Conservation (phyloP, 1,140 invertebrate species). For the Mesaphorura yosii region DNA sequence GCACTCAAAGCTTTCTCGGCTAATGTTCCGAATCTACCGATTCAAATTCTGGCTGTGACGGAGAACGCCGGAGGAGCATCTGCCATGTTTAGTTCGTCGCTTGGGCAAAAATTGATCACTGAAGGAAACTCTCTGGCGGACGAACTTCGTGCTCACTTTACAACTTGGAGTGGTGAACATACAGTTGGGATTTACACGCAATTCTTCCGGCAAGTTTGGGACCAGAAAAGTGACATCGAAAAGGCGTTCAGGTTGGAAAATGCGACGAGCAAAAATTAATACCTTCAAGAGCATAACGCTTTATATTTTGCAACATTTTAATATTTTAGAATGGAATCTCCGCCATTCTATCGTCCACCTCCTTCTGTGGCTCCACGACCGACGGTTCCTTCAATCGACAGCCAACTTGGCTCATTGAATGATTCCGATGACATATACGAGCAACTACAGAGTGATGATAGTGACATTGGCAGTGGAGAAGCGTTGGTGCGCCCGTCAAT, state of each 20-base stretch:
- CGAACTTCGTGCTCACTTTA: constrained; percentile 79
- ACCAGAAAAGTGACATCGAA: constrained; percentile 88
- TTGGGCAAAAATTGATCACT: constrained; percentile 78
- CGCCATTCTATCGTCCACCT: constrained; percentile 28
- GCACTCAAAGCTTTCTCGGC: constrained; percentile 87
- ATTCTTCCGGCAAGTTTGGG: constrained; percentile 92
- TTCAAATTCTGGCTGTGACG: constrained; percentile 86
- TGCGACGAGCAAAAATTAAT: not conserved
- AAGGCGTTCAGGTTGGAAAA: constrained; percentile 52
- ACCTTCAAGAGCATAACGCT: not conserved
- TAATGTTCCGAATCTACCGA: constrained; percentile 86
- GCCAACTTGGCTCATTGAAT: constrained; percentile 46
- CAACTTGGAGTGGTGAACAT: constrained; percentile 47
- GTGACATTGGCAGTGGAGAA: constrained; percentile 26
- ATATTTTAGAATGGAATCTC: constrained; percentile 29
- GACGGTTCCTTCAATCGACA: constrained; percentile 9
- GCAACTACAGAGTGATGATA: constrained; percentile 51
- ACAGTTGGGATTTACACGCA: constrained; percentile 81
- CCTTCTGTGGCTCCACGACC: constrained; percentile 19
- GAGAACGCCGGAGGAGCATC: constrained; percentile 65
- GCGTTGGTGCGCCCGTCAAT: constrained; percentile 26
- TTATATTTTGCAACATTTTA: not conserved
- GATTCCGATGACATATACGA: constrained; percentile 60
- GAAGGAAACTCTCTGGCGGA: constrained; percentile 80
- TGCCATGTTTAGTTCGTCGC: constrained; percentile 80